These are phyloP conservation scores for Bombus picipes DNA, from an alignment of 1,140 invertebrate species.

Conservation along the genomic window DNA sequence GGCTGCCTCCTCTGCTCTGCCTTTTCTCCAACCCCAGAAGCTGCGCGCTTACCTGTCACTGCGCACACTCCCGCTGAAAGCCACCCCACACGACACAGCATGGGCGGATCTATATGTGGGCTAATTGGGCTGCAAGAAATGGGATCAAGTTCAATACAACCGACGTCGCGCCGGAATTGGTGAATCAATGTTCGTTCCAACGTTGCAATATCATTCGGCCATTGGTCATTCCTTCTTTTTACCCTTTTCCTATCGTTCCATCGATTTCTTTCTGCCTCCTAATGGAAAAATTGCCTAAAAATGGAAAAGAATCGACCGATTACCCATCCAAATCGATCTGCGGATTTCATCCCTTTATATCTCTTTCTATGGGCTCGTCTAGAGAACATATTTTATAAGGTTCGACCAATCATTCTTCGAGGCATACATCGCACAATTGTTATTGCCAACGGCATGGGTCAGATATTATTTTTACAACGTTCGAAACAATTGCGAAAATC, in stretches of 20 bases:
- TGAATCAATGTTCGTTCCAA: neutral
- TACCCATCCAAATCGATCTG: neutral
- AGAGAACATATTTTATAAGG: neutral
- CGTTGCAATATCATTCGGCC: neutral
- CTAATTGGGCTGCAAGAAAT: conserved; percentile 43
- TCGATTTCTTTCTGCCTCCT: neutral
- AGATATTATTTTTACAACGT: neutral
- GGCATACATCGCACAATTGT: neutral
- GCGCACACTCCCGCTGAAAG: conserved; percentile 43
- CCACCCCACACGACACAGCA: conserved; percentile 34
- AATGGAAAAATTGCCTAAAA: too few species aligned
- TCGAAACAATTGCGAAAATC: neutral
- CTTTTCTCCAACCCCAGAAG: conserved; percentile 44
- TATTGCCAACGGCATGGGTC: neutral
- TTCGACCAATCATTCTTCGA: neutral
- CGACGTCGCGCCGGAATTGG: neutral
- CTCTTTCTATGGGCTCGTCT: neutral
- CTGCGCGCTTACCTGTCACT: conserved; percentile 52
- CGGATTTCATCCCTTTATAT: neutral
- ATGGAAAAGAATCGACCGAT: neutral
- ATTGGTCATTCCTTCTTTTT: neutral
- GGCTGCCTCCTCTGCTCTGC: conserved; percentile 38
- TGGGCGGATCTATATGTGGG: conserved; percentile 47
- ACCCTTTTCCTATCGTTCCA: neutral
- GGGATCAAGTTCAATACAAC: conserved; percentile 46